These are phyloP conservation scores for Steatocranus sp. DNA, from an alignment of 2,797 vertebrate species.

Conservation along the genomic window DNA sequence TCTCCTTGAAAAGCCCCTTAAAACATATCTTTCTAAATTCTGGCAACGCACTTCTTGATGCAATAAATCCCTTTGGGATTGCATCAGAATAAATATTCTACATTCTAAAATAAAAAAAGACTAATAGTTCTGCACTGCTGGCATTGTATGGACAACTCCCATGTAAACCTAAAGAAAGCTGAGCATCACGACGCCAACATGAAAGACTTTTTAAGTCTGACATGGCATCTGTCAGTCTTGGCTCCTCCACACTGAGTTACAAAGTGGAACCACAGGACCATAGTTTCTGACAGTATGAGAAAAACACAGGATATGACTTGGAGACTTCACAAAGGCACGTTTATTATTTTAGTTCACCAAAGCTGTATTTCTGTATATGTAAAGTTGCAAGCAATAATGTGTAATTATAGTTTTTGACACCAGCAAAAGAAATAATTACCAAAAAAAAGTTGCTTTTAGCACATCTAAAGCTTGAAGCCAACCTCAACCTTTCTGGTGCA, in stretches of 20 bases:
- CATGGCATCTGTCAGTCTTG: neutral
- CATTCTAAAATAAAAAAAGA: neutral
- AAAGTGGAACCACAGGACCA: neutral
- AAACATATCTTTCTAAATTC: neutral
- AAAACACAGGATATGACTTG: rapidly evolving
- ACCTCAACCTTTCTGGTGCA: neutral
- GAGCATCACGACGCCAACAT: neutral
- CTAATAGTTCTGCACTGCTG: neutral
- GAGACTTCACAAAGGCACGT: neutral
- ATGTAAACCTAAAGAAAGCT: neutral
- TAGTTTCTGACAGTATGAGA: neutral
- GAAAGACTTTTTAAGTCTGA: neutral
- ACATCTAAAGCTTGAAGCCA: neutral
- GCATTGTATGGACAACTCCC: neutral
- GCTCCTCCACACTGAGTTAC: neutral
- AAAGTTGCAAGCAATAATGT: neutral
- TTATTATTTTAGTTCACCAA: neutral
- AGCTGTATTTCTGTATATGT: neutral
- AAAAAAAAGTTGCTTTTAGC: neutral
- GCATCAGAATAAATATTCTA: neutral
- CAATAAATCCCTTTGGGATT: neutral
- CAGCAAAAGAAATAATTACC: neutral
- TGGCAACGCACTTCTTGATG: rapidly evolving
- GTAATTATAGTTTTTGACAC: neutral
- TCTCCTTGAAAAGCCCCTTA: neutral